phyloP scores from a whole-genome alignment of 37 sponge, comb jelly and placozoan species.

The Oopsacas minuta region DNA sequence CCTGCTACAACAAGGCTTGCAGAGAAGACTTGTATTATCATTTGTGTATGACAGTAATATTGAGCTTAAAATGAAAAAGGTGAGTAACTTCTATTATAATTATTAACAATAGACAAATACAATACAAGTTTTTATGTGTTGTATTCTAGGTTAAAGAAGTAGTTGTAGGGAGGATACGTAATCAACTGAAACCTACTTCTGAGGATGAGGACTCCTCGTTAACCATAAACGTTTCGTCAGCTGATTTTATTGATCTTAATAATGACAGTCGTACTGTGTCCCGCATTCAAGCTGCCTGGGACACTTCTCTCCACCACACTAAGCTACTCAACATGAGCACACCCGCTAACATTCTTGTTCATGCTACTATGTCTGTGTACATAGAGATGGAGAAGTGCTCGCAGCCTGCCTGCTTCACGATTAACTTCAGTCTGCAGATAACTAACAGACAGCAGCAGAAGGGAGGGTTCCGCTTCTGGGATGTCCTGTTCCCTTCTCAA shows the following conservation, averaged over 20 bases:
- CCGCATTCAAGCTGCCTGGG: constrained; percentile 78
- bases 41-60: constrained; percentile 57
- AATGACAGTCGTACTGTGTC: neutral
- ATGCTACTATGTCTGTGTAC: constrained; percentile 62
- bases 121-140: neutral
- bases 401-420: constrained; percentile 65
- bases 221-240: neutral
- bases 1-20: constrained; percentile 68
- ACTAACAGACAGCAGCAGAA: constrained; percentile 31
- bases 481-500: neutral
- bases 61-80: constrained; percentile 52
- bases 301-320: constrained; percentile 84
- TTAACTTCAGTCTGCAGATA: constrained; percentile 48
- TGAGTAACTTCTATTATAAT: constrained; percentile 3
- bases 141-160: neutral
- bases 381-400: constrained; percentile 65
- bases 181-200: neutral
- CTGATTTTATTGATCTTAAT: neutral
- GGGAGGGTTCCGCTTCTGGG: neutral
- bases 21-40: constrained; percentile 63
- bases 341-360: neutral
- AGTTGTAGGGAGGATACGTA: neutral
- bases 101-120: neutral
- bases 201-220: neutral
- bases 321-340: constrained; percentile 51